Evolutionary conservation across 2,888 invertebrate genomes (phyloP).

Genomic region (Limnephilus rhombicus): DNA sequence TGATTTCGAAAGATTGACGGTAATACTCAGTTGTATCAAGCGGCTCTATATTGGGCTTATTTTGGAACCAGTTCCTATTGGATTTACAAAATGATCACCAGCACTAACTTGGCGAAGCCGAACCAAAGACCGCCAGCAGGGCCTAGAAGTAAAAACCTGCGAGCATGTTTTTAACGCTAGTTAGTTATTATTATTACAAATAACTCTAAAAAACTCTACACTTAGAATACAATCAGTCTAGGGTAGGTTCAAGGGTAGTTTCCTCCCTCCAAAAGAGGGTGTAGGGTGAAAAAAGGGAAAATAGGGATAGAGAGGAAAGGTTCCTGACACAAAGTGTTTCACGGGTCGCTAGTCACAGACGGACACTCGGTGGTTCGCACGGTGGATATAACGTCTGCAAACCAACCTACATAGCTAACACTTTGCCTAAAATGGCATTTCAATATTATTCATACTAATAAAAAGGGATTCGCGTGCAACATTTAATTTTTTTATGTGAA

Average conservation of each 20-base stretch:
- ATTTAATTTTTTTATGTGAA: too few species aligned
- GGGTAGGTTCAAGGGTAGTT: background rate
- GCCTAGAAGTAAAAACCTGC: too few species aligned
- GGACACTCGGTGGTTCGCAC: constrained; percentile 26
- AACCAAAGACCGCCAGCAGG: too few species aligned
- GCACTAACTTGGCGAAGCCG: too few species aligned
- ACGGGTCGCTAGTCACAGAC: constrained; percentile 11
- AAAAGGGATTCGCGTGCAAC: too few species aligned
- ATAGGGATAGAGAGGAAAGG: background rate
- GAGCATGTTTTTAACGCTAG: too few species aligned
- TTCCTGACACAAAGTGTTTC: background rate
- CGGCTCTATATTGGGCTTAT: too few species aligned
- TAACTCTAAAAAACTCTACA: background rate
- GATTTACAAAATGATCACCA: too few species aligned
- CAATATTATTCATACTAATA: background rate
- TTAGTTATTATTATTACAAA: too few species aligned
- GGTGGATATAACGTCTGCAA: background rate
- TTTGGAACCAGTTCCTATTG: too few species aligned
- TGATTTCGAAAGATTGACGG: too few species aligned
- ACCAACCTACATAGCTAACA: background rate
- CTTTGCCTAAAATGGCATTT: background rate
- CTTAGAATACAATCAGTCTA: background rate
- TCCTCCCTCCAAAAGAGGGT: background rate
- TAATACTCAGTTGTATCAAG: too few species aligned
- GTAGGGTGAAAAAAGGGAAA: background rate